Percentiles rank a stretch among this genome's conserved stretches.
Evolutionary conservation across 2,113 vertebrate species (phyloP).

Genomic region (Suricata suricatta): DNA sequence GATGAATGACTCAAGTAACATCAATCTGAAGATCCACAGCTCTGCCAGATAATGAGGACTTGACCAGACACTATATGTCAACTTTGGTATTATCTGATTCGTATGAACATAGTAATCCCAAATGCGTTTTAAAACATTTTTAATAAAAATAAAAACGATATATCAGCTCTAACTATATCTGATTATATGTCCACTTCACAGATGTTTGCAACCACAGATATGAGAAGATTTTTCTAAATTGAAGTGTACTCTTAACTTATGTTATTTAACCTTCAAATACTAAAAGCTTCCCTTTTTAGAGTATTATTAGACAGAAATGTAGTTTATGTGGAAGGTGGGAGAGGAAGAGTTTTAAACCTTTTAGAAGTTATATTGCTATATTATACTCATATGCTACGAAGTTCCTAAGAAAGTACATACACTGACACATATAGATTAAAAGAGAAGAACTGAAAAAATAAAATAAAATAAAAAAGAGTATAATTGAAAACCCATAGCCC

Average conservation of each 20-base stretch:
- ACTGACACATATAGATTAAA: neutral
- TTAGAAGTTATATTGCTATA: too few relatives aligned
- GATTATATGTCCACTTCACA: neutral
- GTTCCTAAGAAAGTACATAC: too few relatives aligned
- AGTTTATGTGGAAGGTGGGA: neutral
- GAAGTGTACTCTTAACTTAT: neutral
- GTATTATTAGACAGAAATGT: neutral
- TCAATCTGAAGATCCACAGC: rapidly evolving
- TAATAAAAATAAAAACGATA: neutral
- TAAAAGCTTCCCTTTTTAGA: neutral
- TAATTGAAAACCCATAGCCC: neutral
- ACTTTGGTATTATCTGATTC: neutral
- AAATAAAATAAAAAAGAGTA: too few relatives aligned
- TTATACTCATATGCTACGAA: too few relatives aligned
- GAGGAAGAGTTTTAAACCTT: neutral
- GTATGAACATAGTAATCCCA: neutral
- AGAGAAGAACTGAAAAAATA: neutral
- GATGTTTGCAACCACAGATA: neutral
- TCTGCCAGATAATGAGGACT: neutral
- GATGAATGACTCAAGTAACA: neutral
- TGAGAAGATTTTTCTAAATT: neutral
- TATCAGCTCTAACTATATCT: neutral
- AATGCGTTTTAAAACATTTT: neutral
- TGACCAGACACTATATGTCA: neutral
- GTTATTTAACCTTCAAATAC: neutral